Evolutionary conservation across 2,797 vertebrate genomes (phyloP).

Genomic region (Rallus crepitans): DNA sequence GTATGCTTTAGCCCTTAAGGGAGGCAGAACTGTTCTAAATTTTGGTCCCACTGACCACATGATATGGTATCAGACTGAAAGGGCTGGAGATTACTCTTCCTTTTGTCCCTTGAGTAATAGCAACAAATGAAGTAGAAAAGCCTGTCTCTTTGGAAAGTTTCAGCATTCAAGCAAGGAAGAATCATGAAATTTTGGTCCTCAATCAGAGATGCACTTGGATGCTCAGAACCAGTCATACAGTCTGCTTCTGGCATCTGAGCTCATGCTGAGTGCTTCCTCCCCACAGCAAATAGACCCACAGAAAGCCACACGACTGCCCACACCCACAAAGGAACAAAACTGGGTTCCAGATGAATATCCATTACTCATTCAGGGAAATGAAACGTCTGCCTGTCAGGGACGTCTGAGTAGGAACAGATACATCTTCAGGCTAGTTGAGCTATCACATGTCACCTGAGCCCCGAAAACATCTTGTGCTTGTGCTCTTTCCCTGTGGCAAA

Average conservation of each 20-base stretch:
- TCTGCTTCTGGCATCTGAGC: fast-evolving
- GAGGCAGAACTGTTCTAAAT: neutral
- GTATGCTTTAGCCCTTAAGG: neutral
- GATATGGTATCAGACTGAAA: neutral
- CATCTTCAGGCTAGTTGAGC: neutral
- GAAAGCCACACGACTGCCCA: neutral
- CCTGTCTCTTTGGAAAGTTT: neutral
- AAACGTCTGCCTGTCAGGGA: neutral
- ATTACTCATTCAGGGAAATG: neutral
- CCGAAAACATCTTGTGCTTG: fast-evolving
- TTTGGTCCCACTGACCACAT: neutral
- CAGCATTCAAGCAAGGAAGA: neutral
- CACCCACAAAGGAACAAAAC: neutral
- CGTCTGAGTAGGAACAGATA: neutral
- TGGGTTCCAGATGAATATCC: neutral
- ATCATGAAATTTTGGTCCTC: neutral
- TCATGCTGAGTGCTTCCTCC: neutral
- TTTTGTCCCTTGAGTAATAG: neutral
- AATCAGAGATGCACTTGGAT: neutral
- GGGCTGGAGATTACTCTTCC: neutral
- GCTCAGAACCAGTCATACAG: neutral
- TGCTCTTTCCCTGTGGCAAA: neutral
- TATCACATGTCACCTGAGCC: neutral
- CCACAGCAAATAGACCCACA: neutral
- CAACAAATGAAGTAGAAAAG: neutral